Percentiles rank a stretch among this genome's conserved stretches.
These are phyloP conservation scores for Hanleya hanleyi DNA, from an alignment of 2,888 invertebrate species.

Conservation along the genomic window DNA sequence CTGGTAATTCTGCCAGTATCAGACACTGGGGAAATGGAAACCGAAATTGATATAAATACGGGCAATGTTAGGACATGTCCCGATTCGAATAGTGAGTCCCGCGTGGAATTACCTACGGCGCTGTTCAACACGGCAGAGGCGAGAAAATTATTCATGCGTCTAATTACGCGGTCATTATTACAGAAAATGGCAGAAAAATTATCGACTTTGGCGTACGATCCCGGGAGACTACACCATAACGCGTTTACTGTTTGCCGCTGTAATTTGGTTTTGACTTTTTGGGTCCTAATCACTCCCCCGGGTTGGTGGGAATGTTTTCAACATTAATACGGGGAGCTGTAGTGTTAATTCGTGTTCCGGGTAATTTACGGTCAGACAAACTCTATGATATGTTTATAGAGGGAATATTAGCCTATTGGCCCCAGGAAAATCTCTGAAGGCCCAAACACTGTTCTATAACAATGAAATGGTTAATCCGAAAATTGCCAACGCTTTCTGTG, in stretches of 20 bases:
- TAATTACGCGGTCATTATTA: conserved; percentile 11
- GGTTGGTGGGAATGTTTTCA: background rate
- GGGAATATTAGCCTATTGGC: conserved; percentile 4
- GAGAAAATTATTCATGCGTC: background rate
- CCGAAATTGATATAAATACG: conserved; percentile 6
- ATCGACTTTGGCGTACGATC: background rate
- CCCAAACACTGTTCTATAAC: too few relatives aligned
- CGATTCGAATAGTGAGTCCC: background rate
- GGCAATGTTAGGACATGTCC: background rate
- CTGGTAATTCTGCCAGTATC: too few relatives aligned
- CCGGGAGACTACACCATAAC: background rate
- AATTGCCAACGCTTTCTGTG: too few relatives aligned
- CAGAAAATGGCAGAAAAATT: conserved; percentile 10
- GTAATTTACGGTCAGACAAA: conserved; percentile 10
- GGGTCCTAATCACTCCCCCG: background rate
- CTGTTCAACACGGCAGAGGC: background rate
- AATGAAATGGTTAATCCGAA: too few relatives aligned
- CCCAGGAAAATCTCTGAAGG: too few relatives aligned
- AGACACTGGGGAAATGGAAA: too few relatives aligned
- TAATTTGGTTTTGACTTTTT: conserved; percentile 7
- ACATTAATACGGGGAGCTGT: background rate
- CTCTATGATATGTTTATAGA: conserved; percentile 2
- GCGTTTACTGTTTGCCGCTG: conserved; percentile 3
- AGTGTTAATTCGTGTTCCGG: background rate
- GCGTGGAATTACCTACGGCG: background rate